A percentile compares a stretch with the other conserved stretches of the same genome.
Conservation (phyloP, 2,888 invertebrate genomes). For the Theretra japonica region DNA sequence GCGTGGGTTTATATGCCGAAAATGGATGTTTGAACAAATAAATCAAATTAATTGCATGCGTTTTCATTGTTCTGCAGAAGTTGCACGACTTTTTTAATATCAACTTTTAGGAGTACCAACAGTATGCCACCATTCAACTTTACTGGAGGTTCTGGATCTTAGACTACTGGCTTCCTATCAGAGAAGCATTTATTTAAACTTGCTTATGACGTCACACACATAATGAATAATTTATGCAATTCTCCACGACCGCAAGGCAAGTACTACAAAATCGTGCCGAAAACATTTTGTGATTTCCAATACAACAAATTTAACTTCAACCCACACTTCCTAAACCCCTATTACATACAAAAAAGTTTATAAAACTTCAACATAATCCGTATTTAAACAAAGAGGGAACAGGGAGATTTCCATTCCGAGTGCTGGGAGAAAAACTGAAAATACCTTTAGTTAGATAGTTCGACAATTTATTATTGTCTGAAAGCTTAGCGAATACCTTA, state of each 20-base stretch:
- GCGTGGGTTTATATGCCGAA: background rate
- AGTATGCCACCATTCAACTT: too few relatives aligned
- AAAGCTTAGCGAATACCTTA: constrained; percentile 41
- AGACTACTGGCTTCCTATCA: too few relatives aligned
- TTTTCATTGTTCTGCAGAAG: background rate
- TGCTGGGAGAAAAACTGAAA: background rate
- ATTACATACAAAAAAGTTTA: background rate
- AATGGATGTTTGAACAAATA: background rate
- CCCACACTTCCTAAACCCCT: background rate
- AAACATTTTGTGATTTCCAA: too few relatives aligned
- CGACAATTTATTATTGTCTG: constrained; percentile 45
- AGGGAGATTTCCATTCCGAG: constrained; percentile 5
- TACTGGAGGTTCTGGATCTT: too few relatives aligned
- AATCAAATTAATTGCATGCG: background rate
- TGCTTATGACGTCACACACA: too few relatives aligned
- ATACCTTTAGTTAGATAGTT: constrained; percentile 31
- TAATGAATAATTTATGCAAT: too few relatives aligned
- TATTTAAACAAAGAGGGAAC: constrained; percentile 23
- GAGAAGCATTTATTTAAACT: too few relatives aligned
- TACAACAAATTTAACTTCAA: too few relatives aligned
- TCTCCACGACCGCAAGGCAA: too few relatives aligned
- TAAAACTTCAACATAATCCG: background rate
- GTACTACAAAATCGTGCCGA: too few relatives aligned
- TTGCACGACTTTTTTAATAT: background rate
- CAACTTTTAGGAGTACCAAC: too few relatives aligned